Evolutionary conservation across 2,113 vertebrate species (phyloP).

Genomic region (Mobula birostris): DNA sequence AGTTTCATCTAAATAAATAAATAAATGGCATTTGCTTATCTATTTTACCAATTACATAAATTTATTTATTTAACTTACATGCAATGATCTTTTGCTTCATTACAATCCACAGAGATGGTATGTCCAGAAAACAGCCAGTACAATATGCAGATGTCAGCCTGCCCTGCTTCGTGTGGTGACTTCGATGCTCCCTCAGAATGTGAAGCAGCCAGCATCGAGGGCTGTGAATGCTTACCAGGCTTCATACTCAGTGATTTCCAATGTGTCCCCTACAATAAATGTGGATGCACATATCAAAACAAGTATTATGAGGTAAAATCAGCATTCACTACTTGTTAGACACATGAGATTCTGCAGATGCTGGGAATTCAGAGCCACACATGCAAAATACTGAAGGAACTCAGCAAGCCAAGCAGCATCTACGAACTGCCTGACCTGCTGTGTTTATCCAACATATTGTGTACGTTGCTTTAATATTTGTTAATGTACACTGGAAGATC

Average conservation of each 20-base stretch:
- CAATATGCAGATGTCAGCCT: conserved; percentile 49
- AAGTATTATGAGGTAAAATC: conserved; percentile 49
- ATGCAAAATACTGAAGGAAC: too few species aligned
- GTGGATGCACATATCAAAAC: conserved; percentile 51
- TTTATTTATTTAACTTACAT: background rate
- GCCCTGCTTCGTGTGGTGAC: conserved; percentile 51
- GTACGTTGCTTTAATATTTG: background rate
- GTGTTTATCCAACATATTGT: too few species aligned
- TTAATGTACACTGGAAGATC: background rate
- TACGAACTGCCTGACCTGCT: too few species aligned
- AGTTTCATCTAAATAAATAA: too few species aligned
- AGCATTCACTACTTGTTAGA: background rate
- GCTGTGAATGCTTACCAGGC: conserved; percentile 55
- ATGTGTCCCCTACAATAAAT: conserved; percentile 53
- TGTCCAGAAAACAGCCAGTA: conserved; percentile 54
- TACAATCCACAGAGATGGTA: conserved; percentile 39
- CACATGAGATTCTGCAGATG: too few species aligned
- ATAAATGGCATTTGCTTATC: background rate
- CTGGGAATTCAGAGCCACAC: too few species aligned
- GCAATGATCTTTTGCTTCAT: background rate
- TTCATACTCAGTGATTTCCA: conserved; percentile 51
- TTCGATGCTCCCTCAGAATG: conserved; percentile 51
- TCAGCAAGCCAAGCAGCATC: too few species aligned
- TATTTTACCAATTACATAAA: background rate
- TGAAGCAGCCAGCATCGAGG: conserved; percentile 47